Evolutionary conservation across 2,888 invertebrate species (phyloP).

Genomic region (Acheta domesticus): DNA sequence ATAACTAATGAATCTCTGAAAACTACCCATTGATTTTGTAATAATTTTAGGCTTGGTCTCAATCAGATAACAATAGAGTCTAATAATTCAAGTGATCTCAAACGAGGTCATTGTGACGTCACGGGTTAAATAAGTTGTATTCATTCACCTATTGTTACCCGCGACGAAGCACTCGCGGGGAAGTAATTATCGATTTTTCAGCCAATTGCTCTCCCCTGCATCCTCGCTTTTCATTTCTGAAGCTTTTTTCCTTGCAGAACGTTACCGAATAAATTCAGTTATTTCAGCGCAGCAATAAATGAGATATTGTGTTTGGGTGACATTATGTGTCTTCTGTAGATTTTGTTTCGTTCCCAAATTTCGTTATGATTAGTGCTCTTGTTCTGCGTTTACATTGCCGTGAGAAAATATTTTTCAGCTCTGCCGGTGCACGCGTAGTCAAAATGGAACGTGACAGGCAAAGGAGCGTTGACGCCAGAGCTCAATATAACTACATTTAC

Average conservation of each 20-base stretch:
- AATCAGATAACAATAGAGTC: background rate
- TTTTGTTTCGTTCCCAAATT: background rate
- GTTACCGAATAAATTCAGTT: background rate
- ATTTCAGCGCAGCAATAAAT: background rate
- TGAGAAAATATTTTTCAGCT: background rate
- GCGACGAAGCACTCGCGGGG: background rate
- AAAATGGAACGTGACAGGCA: background rate
- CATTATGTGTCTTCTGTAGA: background rate
- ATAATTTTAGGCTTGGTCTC: background rate
- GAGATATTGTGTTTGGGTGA: background rate
- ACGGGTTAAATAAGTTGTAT: background rate
- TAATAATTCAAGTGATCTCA: slow-evolving; percentile 3
- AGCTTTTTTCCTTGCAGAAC: slow-evolving; percentile 4
- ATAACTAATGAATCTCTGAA: background rate
- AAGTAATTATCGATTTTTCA: slow-evolving; percentile 9
- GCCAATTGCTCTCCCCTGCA: background rate
- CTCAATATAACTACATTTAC: no score
- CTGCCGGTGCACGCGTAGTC: background rate
- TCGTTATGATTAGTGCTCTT: background rate
- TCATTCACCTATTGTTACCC: background rate
- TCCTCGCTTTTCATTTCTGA: slow-evolving; percentile 5
- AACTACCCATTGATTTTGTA: background rate
- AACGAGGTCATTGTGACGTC: slow-evolving; percentile 5
- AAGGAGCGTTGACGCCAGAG: background rate
- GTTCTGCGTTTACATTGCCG: background rate